Evolutionary conservation across 2,888 invertebrate species (phyloP), one percentile per base, ranked within the genome.

Genomic region (Mythimna vitellina): DNA sequence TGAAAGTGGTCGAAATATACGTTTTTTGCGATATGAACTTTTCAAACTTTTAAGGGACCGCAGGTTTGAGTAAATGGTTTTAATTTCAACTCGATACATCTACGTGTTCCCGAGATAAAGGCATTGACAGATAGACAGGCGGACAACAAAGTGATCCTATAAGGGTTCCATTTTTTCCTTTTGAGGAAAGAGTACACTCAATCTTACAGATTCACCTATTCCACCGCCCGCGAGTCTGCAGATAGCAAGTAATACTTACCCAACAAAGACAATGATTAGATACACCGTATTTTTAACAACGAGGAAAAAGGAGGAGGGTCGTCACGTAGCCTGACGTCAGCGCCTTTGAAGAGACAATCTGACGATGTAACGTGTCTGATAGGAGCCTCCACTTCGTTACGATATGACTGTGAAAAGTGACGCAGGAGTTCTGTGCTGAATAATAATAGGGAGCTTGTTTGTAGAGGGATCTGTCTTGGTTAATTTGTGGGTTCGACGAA

Each of bases 241-340:
- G 12, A 4, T n/a, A 35, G 51, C 56, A 51, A 57, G 53, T 74
- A 42, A 49, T 32, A 57, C 73, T 17, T 73, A 17, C 9, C 25
- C 22, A 20, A 38, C 9, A 32, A 42, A 65, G 62, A 78, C 53
- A 65, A 54, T 62, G 53, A 60, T 57, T 29, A 38, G 35, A 51
- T 25, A n/a, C 38, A 53, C n/a, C 57, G 54, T 57, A 22, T 77
- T 62, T 68, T 62, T 74, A 69, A 20, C 57, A 42, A 22, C n/a
- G 65, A 65, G 25, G 56, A 61, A 12, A 57, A 51, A 17, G 54
- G 6, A 46, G 49, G 46, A 46, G 46, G 46, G 46, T 46, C 12
- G 25, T 63, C 80, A 80, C 83, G 83, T 80, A 73, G 8, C 22
- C 22, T 49, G 25, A 42, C 67, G 73, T 67, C 65, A 68, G 73